Conservation (phyloP, 1,140 invertebrate species). For the Hycleus cichorii region DNA sequence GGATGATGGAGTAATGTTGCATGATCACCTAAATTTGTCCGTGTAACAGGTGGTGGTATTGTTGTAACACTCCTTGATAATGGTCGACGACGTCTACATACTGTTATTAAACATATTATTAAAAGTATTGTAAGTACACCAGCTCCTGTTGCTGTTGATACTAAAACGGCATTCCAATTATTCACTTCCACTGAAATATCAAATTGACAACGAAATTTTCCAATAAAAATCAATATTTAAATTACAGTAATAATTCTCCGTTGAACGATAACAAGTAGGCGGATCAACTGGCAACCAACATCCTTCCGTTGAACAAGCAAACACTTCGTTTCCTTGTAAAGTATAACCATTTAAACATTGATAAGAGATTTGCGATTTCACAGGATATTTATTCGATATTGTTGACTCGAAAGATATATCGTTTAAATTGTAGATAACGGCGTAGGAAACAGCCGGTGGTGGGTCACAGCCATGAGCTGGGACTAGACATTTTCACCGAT, state of each 20-base stretch:
- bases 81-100: slow-evolving; percentile 32
- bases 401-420: slow-evolving; percentile 9
- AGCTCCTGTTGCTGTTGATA: slow-evolving; percentile 39
- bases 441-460: slow-evolving; percentile 26
- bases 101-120: slow-evolving; percentile 37
- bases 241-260: slow-evolving; percentile 22
- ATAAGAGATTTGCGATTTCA: slow-evolving; percentile 41
- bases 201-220: slow-evolving; percentile 1
- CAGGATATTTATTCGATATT: slow-evolving; percentile 21
- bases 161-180: slow-evolving; percentile 32
- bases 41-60: slow-evolving; percentile 24
- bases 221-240: neutral
- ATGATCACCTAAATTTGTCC: slow-evolving; percentile 30
- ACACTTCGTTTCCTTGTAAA: slow-evolving; percentile 38
- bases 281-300: slow-evolving; percentile 43
- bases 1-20: slow-evolving; percentile 34
- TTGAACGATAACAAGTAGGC: slow-evolving; percentile 25
- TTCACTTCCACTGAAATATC: slow-evolving; percentile 29
- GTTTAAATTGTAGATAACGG: slow-evolving; percentile 12
- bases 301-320: slow-evolving; percentile 41
- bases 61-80: slow-evolving; percentile 25
- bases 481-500: slow-evolving; percentile 4
- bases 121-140: slow-evolving; percentile 39
- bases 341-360: slow-evolving; percentile 41
- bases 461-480: slow-evolving; percentile 25